phyloP scores from a whole-genome alignment of 2,888 invertebrate species.

The Hybos culiciformis region DNA sequence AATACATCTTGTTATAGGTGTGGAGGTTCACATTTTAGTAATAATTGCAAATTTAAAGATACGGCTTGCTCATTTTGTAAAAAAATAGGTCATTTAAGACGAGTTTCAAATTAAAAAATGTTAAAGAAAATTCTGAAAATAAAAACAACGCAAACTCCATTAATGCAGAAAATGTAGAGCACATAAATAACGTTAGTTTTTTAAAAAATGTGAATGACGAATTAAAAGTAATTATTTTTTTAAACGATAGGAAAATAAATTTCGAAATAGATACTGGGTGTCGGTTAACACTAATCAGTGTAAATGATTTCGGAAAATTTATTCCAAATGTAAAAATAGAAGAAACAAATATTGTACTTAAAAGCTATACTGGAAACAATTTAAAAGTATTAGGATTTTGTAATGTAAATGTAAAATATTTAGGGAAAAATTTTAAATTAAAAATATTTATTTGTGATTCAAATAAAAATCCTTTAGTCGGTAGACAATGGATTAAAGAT shows the following conservation, averaged over 20 bases:
- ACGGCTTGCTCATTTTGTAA: not conserved
- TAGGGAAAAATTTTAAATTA: conserved; percentile 4
- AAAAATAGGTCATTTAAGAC: not conserved
- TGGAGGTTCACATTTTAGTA: not conserved
- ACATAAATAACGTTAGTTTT: not conserved
- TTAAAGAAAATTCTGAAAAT: too few species aligned
- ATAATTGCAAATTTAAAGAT: not conserved
- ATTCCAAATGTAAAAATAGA: not conserved
- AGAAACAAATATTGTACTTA: conserved; percentile 9
- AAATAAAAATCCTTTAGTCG: conserved; percentile 16
- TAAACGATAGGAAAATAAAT: not conserved
- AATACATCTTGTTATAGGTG: not conserved
- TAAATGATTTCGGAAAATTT: not conserved
- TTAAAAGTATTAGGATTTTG: conserved; percentile 12
- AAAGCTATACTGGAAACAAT: conserved; percentile 11
- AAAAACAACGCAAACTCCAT: not conserved
- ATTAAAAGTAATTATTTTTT: not conserved
- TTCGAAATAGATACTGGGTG: not conserved
- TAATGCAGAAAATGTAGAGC: not conserved
- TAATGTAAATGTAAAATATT: conserved; percentile 4
- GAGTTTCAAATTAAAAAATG: too few species aligned
- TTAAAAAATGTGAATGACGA: too few species aligned
- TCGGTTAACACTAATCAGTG: not conserved
- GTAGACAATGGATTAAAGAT: conserved; percentile 17
- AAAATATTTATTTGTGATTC: conserved; percentile 14